A percentile compares a stretch with the other conserved stretches of the same genome.
Evolutionary conservation across 1,140 invertebrate genomes (phyloP).

Genomic region (Drosophila repleta): DNA sequence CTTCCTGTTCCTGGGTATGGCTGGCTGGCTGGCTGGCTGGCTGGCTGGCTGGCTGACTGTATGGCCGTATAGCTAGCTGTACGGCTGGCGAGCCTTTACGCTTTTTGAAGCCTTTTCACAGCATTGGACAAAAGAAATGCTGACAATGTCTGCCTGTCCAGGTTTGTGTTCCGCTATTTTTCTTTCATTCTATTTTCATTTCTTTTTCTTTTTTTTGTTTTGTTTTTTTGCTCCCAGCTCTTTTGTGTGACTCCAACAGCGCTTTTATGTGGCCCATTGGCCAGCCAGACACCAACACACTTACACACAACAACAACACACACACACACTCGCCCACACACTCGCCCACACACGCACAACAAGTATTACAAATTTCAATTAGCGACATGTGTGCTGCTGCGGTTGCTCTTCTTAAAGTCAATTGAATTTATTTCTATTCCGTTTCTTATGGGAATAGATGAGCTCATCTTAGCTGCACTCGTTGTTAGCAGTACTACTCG

Average conservation of each 20-base stretch:
- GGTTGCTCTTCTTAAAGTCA: constrained; percentile 31
- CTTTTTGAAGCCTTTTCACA: constrained; percentile 77
- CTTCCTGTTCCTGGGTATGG: constrained; percentile 64
- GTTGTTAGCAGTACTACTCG: not conserved
- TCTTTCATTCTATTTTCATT: constrained; percentile 40
- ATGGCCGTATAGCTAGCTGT: constrained; percentile 24
- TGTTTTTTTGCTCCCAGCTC: not conserved
- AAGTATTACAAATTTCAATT: constrained; percentile 77
- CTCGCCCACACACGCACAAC: constrained; percentile 18
- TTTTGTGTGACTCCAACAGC: constrained; percentile 32
- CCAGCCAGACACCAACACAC: constrained; percentile 35
- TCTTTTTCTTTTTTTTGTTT: constrained; percentile 7
- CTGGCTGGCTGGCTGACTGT: constrained; percentile 37
- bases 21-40: constrained; percentile 33
- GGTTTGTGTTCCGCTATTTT: constrained; percentile 50
- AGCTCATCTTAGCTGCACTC: not conserved
- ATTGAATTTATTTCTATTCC: constrained; percentile 44
- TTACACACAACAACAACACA: constrained; percentile 14
- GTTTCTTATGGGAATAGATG: constrained; percentile 2
- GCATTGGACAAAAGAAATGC: constrained; percentile 68
- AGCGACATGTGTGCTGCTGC: constrained; percentile 45
- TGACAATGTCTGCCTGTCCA: constrained; percentile 64
- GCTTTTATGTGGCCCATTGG: constrained; percentile 54
- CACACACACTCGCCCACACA: constrained; percentile 16
- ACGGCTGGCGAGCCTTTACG: constrained; percentile 41